Evolutionary conservation across 2,113 vertebrate species (phyloP), one percentile per base, ranked within the genome.

Genomic region (Pachycephala philippinensis): DNA sequence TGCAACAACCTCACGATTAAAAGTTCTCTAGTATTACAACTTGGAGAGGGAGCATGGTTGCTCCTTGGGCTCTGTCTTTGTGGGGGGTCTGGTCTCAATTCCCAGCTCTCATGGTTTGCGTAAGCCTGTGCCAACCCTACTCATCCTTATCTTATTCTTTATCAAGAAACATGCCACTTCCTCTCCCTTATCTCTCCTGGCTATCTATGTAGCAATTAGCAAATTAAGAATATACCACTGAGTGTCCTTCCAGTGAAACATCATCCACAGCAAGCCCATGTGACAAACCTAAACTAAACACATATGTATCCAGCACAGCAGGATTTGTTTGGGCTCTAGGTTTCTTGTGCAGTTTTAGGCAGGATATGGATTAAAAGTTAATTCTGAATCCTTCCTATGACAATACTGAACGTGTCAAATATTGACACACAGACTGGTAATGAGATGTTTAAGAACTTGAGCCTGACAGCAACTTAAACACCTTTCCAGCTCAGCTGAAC

Each of bases 261-360:
- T 53, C 49, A 50, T 35, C 47, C 37, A 52, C 3, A 61, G 66
- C 30, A 71, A 53, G 22, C 40, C 57, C 82, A 65, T 3, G 33
- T 16, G 52, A 60, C 24, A 40, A 72, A 31, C 45, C 37, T 30
- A 52, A 70, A 84, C 22, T 33, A 81, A 70, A 40, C 6, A 90
- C 0, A 0, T 11, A 17, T 0, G 7, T 5, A 68, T 6, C 44
- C 61, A 84, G 37, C 26, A 53, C n/a, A 45, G 56, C 24, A 30
- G 31, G 83, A 77, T 10, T 57, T 42, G 40, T 12, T 13, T 56
- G 31, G 57, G 49, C 63, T 89, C 42, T 15, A 37, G 7, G 11
- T 33, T 87, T 75, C 89, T 57, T 26, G 6, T 5, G 40, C 10
- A 64, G 45, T 75, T 85, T 84, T 15, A 61, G 57, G n/a, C 19